A percentile compares a stretch with the other conserved stretches of the same genome.
Evolutionary conservation across 2,888 invertebrate genomes (phyloP).

Genomic region (Platynereis dumerilii): DNA sequence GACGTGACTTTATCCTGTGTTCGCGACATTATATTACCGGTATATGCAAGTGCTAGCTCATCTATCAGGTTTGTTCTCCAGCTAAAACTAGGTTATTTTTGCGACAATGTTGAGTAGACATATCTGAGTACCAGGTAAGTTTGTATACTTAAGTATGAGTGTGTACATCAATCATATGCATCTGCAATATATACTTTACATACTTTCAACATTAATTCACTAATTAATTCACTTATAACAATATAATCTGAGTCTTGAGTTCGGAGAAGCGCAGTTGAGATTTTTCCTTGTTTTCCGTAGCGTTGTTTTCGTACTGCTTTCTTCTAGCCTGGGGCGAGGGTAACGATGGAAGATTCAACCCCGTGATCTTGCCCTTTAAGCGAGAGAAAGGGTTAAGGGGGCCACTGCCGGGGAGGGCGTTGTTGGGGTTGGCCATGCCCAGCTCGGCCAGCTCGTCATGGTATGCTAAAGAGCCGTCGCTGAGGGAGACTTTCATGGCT

Average conservation of each 20-base stretch:
- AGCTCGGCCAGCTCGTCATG: constrained; percentile 15
- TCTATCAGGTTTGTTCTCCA: too few species aligned
- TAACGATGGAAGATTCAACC: constrained; percentile 25
- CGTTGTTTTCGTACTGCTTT: constrained; percentile 20
- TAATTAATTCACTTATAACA: too few species aligned
- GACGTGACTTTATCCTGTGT: too few species aligned
- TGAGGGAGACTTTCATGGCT: constrained; percentile 48
- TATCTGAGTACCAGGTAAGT: too few species aligned
- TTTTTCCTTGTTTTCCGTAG: constrained; percentile 27
- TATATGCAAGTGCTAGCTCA: too few species aligned
- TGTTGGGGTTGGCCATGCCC: constrained; percentile 2
- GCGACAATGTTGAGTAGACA: too few species aligned
- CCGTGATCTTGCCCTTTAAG: constrained; percentile 29
- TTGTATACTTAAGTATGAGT: too few species aligned
- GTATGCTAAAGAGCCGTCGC: constrained; percentile 43
- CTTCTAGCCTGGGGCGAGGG: constrained; percentile 16
- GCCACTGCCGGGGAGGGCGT: neutral
- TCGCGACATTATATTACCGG: too few species aligned
- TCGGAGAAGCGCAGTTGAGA: constrained; percentile 36
- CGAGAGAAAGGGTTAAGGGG: constrained; percentile 25
- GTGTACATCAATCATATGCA: too few species aligned
- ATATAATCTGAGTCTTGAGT: constrained; percentile 31
- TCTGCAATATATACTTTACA: too few species aligned
- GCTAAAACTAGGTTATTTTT: too few species aligned
- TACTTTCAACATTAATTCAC: too few species aligned